Evolutionary conservation across 1,140 invertebrate species (phyloP).

Genomic region (Anastatus disparis): DNA sequence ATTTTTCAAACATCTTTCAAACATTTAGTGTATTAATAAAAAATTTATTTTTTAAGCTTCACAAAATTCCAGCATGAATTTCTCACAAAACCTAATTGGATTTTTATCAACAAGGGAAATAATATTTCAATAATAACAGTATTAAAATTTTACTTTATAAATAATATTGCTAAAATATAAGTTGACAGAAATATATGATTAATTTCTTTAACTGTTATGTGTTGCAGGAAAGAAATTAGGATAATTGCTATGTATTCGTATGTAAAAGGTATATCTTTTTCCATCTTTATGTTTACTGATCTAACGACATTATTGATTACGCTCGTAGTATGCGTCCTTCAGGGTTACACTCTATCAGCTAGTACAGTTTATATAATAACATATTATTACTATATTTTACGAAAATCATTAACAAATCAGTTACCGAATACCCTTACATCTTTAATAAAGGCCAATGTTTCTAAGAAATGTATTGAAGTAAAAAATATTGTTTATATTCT

Average conservation of each 20-base stretch:
- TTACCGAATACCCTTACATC: not conserved
- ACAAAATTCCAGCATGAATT: too few species aligned
- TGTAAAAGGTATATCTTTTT: not conserved
- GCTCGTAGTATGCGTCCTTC: slow-evolving; percentile 3
- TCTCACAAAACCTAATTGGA: too few species aligned
- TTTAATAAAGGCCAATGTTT: not conserved
- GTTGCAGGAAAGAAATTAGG: not conserved
- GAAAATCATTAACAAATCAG: not conserved
- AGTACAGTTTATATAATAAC: not conserved
- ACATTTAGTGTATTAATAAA: too few species aligned
- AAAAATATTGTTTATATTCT: not conserved
- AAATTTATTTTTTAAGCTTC: too few species aligned
- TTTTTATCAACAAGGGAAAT: too few species aligned
- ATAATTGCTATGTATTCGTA: not conserved
- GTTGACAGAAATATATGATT: too few species aligned
- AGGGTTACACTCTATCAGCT: not conserved
- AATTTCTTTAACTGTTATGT: too few species aligned
- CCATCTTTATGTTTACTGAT: not conserved
- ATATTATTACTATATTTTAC: not conserved
- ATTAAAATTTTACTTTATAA: too few species aligned
- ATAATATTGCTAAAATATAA: too few species aligned
- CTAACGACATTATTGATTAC: not conserved
- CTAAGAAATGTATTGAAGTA: not conserved
- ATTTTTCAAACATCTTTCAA: too few species aligned
- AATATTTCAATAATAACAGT: too few species aligned